These are phyloP conservation scores for Heliconius charithonia DNA, from an alignment of 2,888 invertebrate genomes.

Conservation along the genomic window DNA sequence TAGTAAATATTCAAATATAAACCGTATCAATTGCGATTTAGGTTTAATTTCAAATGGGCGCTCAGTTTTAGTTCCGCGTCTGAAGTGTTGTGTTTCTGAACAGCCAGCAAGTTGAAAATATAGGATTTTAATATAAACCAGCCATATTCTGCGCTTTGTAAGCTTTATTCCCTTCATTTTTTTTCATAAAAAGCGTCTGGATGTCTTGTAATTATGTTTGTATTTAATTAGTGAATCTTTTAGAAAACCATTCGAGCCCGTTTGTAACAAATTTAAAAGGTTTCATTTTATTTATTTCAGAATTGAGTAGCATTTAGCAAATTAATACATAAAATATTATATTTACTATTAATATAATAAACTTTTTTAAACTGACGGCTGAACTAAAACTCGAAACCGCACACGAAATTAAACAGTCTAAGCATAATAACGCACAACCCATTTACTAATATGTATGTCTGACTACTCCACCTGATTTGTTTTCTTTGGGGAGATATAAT, in stretches of 20 bases:
- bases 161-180: constrained; percentile 42
- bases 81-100: constrained; percentile 45
- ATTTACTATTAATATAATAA: not conserved
- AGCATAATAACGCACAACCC: constrained; percentile 37
- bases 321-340: not conserved
- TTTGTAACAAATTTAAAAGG: not conserved
- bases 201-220: constrained; percentile 41
- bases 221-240: constrained; percentile 34
- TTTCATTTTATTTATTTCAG: constrained; percentile 7
- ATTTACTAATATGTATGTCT: constrained; percentile 36
- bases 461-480: constrained; percentile 62
- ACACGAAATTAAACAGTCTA: constrained; percentile 14
- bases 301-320: not conserved
- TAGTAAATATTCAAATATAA: constrained; percentile 17
- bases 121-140: constrained; percentile 48
- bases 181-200: constrained; percentile 38
- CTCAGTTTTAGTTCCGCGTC: constrained; percentile 42
- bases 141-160: constrained; percentile 45
- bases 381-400: not conserved
- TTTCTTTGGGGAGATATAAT: constrained; percentile 73
- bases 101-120: constrained; percentile 46
- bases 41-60: constrained; percentile 24
- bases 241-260: not conserved
- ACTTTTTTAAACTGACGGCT: not conserved
- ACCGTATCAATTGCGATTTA: not conserved